These are phyloP conservation scores for Halcyon leucocephala DNA, from an alignment of 2,797 vertebrate species.

Conservation along the genomic window DNA sequence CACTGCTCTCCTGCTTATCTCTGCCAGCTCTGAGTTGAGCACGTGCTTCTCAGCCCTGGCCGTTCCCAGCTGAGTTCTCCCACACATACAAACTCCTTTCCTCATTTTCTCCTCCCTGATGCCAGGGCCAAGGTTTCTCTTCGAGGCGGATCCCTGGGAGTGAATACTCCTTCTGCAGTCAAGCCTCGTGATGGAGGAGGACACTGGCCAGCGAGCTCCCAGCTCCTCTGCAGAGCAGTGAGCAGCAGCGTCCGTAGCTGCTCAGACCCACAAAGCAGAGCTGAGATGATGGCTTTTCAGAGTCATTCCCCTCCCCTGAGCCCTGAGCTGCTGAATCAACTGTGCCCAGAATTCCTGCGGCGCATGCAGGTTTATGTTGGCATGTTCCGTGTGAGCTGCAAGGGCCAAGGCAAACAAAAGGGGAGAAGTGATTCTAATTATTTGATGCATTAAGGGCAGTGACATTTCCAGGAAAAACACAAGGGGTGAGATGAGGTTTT, in stretches of 20 bases:
- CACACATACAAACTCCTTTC: rapidly evolving
- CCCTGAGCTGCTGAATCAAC: not conserved
- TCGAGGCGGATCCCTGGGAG: rapidly evolving
- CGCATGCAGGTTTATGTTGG: constrained; percentile 24
- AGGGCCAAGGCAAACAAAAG: constrained; percentile 49
- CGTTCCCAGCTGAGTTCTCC: not conserved
- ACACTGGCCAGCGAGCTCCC: rapidly evolving
- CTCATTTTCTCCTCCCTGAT: not conserved
- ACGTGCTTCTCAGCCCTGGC: not conserved
- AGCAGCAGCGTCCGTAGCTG: rapidly evolving
- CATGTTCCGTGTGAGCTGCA: not conserved
- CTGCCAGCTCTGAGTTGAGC: not conserved
- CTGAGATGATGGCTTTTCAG: rapidly evolving
- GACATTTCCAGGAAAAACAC: constrained; percentile 30
- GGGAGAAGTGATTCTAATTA: not conserved
- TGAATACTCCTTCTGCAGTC: not conserved
- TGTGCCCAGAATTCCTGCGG: not conserved
- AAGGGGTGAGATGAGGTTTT: not conserved
- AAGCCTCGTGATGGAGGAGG: not conserved
- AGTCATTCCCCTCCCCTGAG: not conserved
- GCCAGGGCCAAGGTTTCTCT: not conserved
- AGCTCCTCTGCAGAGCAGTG: not conserved
- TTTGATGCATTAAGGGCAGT: not conserved
- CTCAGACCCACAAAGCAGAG: not conserved
- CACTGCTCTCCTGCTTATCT: rapidly evolving